These are phyloP conservation scores for Maconellicoccus hirsutus DNA, from an alignment of 1,140 invertebrate genomes.

Conservation along the genomic window DNA sequence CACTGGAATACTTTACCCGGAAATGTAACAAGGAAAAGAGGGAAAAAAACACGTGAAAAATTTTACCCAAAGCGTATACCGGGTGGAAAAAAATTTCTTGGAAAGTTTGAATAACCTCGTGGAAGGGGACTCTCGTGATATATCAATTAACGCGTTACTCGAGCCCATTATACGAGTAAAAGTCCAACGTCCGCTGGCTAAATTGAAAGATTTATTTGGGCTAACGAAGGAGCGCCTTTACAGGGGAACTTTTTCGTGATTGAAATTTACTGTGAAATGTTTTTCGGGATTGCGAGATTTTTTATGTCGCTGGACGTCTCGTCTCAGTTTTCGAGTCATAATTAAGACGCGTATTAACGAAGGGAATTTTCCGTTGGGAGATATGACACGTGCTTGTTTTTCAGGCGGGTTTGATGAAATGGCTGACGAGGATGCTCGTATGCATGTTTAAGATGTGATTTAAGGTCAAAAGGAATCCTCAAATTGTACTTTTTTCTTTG, in stretches of 20 bases:
- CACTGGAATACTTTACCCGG: too few species aligned
- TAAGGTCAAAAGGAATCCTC: too few species aligned
- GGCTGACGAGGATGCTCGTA: too few species aligned
- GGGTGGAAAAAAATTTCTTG: neutral
- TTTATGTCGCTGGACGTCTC: neutral
- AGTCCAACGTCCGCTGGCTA: neutral
- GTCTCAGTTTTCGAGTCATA: too few species aligned
- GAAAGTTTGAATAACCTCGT: neutral
- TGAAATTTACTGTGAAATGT: neutral
- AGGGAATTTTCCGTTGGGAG: too few species aligned
- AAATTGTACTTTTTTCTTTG: too few species aligned
- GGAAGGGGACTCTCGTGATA: neutral
- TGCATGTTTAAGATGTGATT: too few species aligned
- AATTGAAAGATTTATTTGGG: neutral
- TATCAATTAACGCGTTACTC: neutral
- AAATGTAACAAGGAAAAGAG: too few species aligned
- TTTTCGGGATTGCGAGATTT: neutral
- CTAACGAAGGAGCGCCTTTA: neutral
- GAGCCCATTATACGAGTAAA: neutral
- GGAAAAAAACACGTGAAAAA: too few species aligned
- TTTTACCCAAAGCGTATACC: neutral
- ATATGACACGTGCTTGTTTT: too few species aligned
- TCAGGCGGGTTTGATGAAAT: too few species aligned
- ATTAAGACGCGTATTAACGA: too few species aligned
- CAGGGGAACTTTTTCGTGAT: neutral